phyloP scores from a whole-genome alignment of 1,140 invertebrate species.

The Monomorium pharaonis region DNA sequence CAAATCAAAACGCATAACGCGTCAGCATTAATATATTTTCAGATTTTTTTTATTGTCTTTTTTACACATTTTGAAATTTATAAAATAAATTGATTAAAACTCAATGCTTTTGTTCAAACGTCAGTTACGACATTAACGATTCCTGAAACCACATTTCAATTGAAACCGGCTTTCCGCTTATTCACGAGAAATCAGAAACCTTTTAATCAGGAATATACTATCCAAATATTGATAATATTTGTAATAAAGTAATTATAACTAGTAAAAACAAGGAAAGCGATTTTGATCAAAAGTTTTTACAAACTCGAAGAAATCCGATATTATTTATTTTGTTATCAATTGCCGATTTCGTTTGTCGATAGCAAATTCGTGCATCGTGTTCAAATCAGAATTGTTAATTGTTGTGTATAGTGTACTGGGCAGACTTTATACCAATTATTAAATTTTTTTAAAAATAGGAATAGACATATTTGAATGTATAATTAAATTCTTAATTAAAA shows the following conservation, averaged over 20 bases:
- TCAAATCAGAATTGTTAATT: not conserved
- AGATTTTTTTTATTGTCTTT: not conserved
- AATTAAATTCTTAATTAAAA: too few relatives aligned
- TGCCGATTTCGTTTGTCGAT: not conserved
- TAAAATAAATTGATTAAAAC: constrained; percentile 1
- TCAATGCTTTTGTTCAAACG: not conserved
- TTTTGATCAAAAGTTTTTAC: not conserved
- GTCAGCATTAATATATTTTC: not conserved
- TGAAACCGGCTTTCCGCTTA: not conserved
- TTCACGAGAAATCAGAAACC: not conserved
- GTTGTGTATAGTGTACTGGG: not conserved
- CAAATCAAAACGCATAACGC: not conserved
- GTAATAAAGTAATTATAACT: not conserved
- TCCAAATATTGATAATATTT: not conserved
- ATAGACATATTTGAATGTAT: too few relatives aligned
- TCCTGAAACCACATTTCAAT: not conserved
- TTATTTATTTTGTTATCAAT: not conserved
- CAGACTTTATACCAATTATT: not conserved
- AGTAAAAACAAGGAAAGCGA: not conserved
- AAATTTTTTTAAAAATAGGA: not conserved
- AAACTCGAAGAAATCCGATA: not conserved
- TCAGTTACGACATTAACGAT: not conserved
- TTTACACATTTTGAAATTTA: too few relatives aligned
- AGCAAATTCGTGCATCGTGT: not conserved
- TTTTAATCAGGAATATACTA: not conserved